Percentiles rank a stretch among this genome's conserved stretches.
Evolutionary conservation across 2,113 vertebrate genomes (phyloP).

Genomic region (Vimba vimba): DNA sequence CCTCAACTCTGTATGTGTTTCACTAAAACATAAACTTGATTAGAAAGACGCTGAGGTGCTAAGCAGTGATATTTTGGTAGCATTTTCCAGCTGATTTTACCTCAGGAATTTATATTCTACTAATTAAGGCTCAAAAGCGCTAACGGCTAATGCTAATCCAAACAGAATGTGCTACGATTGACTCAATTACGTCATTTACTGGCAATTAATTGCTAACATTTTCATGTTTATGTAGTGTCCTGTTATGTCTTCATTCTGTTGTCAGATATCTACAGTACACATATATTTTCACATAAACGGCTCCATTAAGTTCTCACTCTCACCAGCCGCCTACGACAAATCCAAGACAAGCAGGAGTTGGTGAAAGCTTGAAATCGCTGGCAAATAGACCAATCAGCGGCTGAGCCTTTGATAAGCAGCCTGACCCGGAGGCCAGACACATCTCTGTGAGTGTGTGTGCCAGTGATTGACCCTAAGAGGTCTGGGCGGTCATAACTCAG

Average conservation of each 20-base stretch:
- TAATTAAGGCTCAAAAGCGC: background rate
- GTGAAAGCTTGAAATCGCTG: conserved; percentile 10
- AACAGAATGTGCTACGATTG: background rate
- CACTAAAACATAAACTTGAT: background rate
- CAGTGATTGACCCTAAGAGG: conserved; percentile 50
- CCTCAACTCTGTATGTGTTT: background rate
- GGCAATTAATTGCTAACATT: background rate
- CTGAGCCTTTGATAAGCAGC: conserved; percentile 43
- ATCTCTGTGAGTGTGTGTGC: conserved; percentile 23
- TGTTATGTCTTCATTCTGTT: background rate
- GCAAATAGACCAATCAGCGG: conserved; percentile 35
- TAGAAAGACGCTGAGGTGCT: background rate
- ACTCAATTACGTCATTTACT: background rate
- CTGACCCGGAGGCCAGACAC: background rate
- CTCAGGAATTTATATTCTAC: background rate
- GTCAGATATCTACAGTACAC: background rate
- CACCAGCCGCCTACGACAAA: background rate
- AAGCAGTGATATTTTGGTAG: background rate
- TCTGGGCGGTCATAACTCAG: conserved; percentile 49
- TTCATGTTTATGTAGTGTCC: background rate
- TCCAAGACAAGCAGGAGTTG: conserved; percentile 34
- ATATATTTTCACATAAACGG: background rate
- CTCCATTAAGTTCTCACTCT: background rate
- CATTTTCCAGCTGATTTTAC: background rate
- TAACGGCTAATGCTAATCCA: background rate